Conservation (phyloP, 2,888 invertebrate genomes). For the Xanthia icteritia region DNA sequence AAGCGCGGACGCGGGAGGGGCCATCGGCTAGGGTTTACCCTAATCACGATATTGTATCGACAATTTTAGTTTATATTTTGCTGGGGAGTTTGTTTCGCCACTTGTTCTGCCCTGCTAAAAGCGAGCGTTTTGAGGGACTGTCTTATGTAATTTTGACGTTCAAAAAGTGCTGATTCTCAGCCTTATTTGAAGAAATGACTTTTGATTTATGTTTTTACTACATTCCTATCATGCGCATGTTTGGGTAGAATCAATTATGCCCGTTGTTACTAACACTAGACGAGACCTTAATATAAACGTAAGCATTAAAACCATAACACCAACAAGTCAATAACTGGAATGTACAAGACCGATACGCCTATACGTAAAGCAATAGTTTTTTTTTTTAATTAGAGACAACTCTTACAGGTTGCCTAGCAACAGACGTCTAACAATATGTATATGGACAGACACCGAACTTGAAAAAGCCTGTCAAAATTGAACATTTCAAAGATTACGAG, state of each 20-base stretch:
- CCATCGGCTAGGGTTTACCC: conserved; percentile 14
- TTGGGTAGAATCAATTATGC: no score
- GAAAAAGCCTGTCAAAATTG: neutral
- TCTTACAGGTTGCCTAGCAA: neutral
- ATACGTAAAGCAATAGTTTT: neutral
- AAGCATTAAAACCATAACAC: no score
- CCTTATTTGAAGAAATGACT: no score
- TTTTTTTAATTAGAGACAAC: neutral
- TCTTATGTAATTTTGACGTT: no score
- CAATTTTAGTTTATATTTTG: neutral
- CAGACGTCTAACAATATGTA: neutral
- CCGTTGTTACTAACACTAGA: neutral
- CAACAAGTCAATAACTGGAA: neutral
- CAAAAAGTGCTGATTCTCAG: no score
- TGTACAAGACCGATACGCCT: neutral
- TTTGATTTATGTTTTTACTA: neutral
- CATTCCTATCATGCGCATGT: neutral
- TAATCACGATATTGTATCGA: conserved; percentile 32
- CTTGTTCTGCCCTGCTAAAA: no score
- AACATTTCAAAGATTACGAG: neutral
- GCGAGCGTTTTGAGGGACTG: no score
- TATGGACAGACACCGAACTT: neutral
- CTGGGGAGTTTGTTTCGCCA: no score
- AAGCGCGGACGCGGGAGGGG: conserved; percentile 43
- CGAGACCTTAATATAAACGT: no score